Evolutionary conservation across 2,797 vertebrate species (phyloP).

Genomic region (Leptoclinus maculatus): DNA sequence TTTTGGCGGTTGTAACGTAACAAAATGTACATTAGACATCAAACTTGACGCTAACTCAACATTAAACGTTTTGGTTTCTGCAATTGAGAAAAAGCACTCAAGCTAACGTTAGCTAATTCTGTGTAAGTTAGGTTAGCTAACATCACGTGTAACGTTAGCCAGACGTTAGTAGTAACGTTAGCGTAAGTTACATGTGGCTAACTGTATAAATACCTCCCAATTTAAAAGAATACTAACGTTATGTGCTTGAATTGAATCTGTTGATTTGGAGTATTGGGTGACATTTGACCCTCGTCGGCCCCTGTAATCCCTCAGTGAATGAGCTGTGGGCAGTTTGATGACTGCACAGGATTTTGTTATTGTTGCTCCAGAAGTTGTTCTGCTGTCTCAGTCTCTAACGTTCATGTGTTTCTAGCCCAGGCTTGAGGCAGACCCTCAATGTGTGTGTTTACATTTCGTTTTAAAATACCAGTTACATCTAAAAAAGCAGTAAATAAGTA

Average conservation of each 20-base stretch:
- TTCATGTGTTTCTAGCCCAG: not conserved
- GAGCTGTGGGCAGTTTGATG: conserved; percentile 67
- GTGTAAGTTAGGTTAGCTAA: too few relatives aligned
- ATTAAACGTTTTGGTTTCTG: not conserved
- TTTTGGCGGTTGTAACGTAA: not conserved
- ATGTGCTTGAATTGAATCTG: not conserved
- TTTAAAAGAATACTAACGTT: not conserved
- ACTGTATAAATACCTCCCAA: not conserved
- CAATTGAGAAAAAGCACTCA: not conserved
- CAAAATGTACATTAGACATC: not conserved
- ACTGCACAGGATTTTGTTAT: conserved; percentile 67
- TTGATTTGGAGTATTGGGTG: conserved; percentile 1
- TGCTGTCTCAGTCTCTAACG: conserved; percentile 18
- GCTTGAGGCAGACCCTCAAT: not conserved
- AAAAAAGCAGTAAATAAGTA: not conserved
- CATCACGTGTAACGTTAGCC: too few relatives aligned
- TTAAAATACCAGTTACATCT: not conserved
- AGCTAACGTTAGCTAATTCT: not conserved
- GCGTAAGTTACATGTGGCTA: not conserved
- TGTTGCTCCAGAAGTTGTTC: conserved; percentile 53
- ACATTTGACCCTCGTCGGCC: conserved; percentile 17
- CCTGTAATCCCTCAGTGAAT: conserved; percentile 67
- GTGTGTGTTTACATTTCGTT: not conserved
- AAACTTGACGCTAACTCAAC: conserved; percentile 34
- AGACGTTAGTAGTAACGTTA: too few relatives aligned